These are phyloP conservation scores for Vipera latastei DNA, from an alignment of 2,797 vertebrate species.

Conservation along the genomic window DNA sequence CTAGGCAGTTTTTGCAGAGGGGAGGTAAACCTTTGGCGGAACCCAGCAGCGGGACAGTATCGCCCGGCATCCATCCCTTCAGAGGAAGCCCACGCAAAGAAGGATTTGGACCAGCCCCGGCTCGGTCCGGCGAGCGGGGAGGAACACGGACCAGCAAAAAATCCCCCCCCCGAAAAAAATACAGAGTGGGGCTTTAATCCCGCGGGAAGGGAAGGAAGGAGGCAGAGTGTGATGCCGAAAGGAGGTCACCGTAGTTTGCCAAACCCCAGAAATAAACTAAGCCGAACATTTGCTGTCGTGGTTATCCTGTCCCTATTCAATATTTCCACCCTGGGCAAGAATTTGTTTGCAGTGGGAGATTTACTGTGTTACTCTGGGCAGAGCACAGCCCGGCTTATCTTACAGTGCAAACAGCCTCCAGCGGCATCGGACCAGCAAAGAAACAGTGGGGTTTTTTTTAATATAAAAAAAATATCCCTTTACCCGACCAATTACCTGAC, in stretches of 20 bases:
- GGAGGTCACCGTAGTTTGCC: constrained; percentile 38
- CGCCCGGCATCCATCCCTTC: accelerated
- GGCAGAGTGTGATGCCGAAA: not conserved
- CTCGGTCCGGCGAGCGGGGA: not conserved
- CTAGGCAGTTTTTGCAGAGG: not conserved
- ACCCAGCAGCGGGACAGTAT: not conserved
- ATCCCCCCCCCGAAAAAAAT: constrained; percentile 26
- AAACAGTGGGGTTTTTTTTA: constrained; percentile 46
- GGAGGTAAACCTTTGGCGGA: not conserved
- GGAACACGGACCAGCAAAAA: not conserved
- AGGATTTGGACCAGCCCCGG: not conserved
- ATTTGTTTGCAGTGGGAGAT: constrained; percentile 68
- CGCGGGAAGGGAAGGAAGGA: constrained; percentile 16
- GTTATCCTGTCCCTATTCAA: constrained; percentile 68
- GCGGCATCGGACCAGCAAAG: constrained; percentile 54
- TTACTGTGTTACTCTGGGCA: constrained; percentile 73
- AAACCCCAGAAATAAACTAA: constrained; percentile 63
- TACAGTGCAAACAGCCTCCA: constrained; percentile 68
- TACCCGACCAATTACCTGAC: constrained; percentile 63
- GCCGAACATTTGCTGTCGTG: constrained; percentile 62
- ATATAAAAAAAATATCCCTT: constrained; percentile 34
- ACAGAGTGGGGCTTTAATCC: constrained; percentile 19
- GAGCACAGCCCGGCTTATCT: constrained; percentile 64
- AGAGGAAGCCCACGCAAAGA: not conserved
- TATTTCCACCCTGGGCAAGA: constrained; percentile 69